Conservation (phyloP, 1,140 invertebrate genomes). For the Monomorium pharaonis region DNA sequence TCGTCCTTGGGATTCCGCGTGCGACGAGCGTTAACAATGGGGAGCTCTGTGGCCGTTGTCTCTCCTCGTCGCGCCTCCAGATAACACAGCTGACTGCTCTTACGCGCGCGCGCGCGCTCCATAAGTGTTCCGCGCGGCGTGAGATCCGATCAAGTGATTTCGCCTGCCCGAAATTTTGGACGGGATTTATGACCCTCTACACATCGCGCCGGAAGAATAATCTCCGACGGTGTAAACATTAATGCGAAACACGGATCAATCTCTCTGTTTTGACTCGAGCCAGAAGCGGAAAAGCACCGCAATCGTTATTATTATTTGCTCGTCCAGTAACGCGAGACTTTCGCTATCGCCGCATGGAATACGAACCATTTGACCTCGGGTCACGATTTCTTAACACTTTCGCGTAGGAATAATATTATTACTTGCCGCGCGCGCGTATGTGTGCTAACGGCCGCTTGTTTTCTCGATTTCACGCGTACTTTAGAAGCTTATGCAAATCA, state of each 20-base stretch:
- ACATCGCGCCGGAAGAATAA: background rate
- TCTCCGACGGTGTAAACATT: constrained; percentile 43
- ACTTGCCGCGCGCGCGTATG: background rate
- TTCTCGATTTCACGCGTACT: background rate
- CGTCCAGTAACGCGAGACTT: background rate
- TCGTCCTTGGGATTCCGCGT: constrained; percentile 32
- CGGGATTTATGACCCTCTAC: background rate
- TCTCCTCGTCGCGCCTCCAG: background rate
- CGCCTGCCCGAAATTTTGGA: constrained; percentile 29
- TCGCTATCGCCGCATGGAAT: background rate
- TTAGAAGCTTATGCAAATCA: background rate
- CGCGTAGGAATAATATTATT: background rate
- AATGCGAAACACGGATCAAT: constrained; percentile 54
- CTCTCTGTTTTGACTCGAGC: background rate
- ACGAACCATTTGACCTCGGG: constrained; percentile 23
- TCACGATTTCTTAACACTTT: constrained; percentile 34
- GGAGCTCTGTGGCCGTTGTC: background rate
- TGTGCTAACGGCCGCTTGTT: background rate
- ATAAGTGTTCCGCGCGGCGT: constrained; percentile 30
- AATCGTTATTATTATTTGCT: background rate
- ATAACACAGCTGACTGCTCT: background rate
- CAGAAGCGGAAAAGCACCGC: constrained; percentile 40
- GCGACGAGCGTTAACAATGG: constrained; percentile 7
- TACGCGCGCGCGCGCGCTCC: no score
- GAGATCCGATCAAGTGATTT: constrained; percentile 55